Base-by-base conservation (phyloP, 2,113 vertebrate species). In the Indri indri region DNA sequence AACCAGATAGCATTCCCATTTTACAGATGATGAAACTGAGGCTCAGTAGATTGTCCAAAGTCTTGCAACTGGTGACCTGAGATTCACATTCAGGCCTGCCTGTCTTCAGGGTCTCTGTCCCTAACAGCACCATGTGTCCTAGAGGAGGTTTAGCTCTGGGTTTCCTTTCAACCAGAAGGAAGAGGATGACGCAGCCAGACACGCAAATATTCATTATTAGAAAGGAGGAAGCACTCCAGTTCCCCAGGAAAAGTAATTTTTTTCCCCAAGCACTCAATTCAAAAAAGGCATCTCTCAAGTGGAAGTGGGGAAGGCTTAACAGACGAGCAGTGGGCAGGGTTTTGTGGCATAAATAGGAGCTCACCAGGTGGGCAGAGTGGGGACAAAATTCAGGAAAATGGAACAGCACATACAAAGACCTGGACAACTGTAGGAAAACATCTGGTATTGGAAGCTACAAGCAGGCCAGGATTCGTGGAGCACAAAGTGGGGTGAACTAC, bases 81-180 rank as follows among this genome's bases (percentile, higher is more conserved):
- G 45, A 25, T 9, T 27, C 25, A 0, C 5, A 12, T 3, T 52
- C 61, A 59, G 65, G 42, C 27, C 59, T 59, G 37, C 23, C 27
- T 7, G 5, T 30, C 57, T 2, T 3, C 6, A 6, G 22, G 10
- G 23, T 45, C 66, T 68, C 14, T 50, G 8, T 22, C 18, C 30
- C 22, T n/a, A 57, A 45, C 0, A 1, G 34, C 10, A 9, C 37
- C 25, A 3, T 0, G 14, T 0, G 66, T 37, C 63, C 47, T 81
- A 52, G 13, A 63, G 0, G 13, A 3, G 25, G 30, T 1, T 77
- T 23, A 71, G 71, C 73, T 50, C 32, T 2, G 32, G 80, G 34
- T 37, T 79, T 65, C 57, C 77, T 63, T 54, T 50, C 32, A 18
- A 1, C 32, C 47, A 27, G n/a, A 63, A n/a, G 16, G 47, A 1